Conservation (phyloP, 2,797 vertebrate species). For the Hydrocynus forskahlii region DNA sequence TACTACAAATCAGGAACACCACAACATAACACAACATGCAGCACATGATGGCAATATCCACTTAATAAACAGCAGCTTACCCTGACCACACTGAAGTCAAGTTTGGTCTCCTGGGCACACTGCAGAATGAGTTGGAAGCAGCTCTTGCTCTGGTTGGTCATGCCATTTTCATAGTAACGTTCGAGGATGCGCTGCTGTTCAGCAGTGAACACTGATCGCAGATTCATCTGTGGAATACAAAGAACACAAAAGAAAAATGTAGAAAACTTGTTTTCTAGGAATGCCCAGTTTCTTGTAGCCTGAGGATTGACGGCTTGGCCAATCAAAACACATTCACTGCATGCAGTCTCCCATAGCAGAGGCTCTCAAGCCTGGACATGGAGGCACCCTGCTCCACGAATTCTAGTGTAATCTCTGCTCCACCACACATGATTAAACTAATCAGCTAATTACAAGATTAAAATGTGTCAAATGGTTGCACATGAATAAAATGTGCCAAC, state of each 20-base stretch:
- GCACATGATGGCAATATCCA: not conserved
- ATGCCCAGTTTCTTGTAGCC: not conserved
- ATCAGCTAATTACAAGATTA: not conserved
- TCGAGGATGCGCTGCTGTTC: conserved; percentile 98
- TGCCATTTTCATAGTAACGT: conserved; percentile 98
- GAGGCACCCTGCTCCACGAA: not conserved
- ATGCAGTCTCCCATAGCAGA: not conserved
- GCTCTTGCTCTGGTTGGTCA: conserved; percentile 99
- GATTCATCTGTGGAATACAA: conserved; percentile 90
- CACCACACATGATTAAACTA: not conserved
- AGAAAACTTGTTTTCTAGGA: not conserved
- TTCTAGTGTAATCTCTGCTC: not conserved
- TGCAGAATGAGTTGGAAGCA: conserved; percentile 99
- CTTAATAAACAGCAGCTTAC: conserved; percentile 73
- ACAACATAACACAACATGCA: not conserved
- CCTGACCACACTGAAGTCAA: conserved; percentile 99
- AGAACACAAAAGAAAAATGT: not conserved
- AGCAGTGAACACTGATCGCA: conserved; percentile 96
- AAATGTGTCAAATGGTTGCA: not conserved
- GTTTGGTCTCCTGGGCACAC: conserved; percentile 97
- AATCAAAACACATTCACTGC: not conserved
- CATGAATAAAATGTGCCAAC: not conserved
- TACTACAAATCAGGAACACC: conserved; percentile 1
- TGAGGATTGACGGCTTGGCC: no score
- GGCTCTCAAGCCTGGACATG: not conserved